Evolutionary conservation across 2,888 invertebrate genomes (phyloP).

Genomic region (Entomobrya proxima): DNA sequence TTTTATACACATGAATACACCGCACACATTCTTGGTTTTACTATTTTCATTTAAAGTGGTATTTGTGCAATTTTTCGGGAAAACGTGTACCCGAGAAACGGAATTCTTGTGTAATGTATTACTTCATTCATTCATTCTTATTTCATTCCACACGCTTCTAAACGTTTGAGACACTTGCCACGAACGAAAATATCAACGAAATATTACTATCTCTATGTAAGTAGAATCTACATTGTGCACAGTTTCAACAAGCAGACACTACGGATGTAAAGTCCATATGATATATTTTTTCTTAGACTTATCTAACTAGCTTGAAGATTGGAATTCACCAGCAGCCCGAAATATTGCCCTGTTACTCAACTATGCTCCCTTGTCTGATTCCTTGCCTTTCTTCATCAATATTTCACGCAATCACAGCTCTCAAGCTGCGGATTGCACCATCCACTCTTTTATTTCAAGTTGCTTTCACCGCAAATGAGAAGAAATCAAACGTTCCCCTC

Average conservation of each 20-base stretch:
- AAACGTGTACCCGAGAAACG: background rate
- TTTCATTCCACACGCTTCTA: constrained; percentile 3
- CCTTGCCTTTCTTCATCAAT: constrained; percentile 53
- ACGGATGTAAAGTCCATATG: too few relatives aligned
- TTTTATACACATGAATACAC: constrained; percentile 32
- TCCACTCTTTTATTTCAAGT: constrained; percentile 4
- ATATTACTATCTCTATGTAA: background rate
- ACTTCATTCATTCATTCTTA: too few relatives aligned
- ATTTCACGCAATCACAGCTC: constrained; percentile 60
- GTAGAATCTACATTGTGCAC: background rate
- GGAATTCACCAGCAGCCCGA: constrained; percentile 11
- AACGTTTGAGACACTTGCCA: constrained; percentile 22
- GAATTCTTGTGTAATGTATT: background rate
- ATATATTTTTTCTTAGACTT: background rate
- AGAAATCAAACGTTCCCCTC: constrained; percentile 48
- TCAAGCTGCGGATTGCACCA: background rate
- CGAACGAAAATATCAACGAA: background rate
- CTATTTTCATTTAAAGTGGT: constrained; percentile 26
- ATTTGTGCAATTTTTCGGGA: background rate
- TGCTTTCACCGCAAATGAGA: constrained; percentile 58
- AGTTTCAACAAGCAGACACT: too few relatives aligned
- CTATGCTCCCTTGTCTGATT: constrained; percentile 12
- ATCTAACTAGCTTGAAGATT: background rate
- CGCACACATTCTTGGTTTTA: constrained; percentile 17
- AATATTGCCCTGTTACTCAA: constrained; percentile 38